Base-by-base conservation (phyloP, 2,797 vertebrate genomes). In the Mormyrus hasselquistii region DNA sequence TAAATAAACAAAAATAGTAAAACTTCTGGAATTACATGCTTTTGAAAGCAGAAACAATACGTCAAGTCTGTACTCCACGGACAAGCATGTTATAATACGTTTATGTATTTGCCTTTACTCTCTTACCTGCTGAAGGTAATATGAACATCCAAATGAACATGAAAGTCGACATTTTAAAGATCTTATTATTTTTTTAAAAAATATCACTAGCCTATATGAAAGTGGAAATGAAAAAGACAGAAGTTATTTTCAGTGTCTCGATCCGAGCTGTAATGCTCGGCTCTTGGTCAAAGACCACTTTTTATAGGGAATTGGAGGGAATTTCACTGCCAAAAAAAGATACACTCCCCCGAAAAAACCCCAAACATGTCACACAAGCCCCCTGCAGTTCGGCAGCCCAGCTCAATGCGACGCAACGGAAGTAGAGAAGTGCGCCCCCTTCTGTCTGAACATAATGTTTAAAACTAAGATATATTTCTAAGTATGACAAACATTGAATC, bases 121-220 rank as follows among this genome's bases (percentile, higher is more conserved):
- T 76, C 90, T 82, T 90, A 92, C 93, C 92, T 89, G 90, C 86
- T 55, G 88, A 53, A 25, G 90, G 88, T 1, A 92, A 59, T 50
- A 90, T 19, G 29, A 92, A 53, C 83, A 88, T 65, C 73, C 16
- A 79, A n/a, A 79, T 79, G 41, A 89, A 38, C 4, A 88, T 16
- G 0, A 91, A 52, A 90, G 50, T 44, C 10, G 47, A 22, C 73
- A 79, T 79, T 79, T 79, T 44, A 44, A 79, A 79, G 6, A 19
- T 44, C 2, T n/a, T 8, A 79, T n/a, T 41, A n/a, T 79, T 41
- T 79, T 79, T 29, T 34, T 34, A 34, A 34, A 0, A 73, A 73
- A 38, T 73, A 73, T 38, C 12, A 79, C 19, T 9, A 62, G 57
- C 57, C 7, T 79, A n/a, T 79, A 79, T n/a, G 16, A 44, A 79